These are phyloP conservation scores for Chaetogeoica ovagalla DNA, from an alignment of 2,888 invertebrate genomes.

Conservation along the genomic window DNA sequence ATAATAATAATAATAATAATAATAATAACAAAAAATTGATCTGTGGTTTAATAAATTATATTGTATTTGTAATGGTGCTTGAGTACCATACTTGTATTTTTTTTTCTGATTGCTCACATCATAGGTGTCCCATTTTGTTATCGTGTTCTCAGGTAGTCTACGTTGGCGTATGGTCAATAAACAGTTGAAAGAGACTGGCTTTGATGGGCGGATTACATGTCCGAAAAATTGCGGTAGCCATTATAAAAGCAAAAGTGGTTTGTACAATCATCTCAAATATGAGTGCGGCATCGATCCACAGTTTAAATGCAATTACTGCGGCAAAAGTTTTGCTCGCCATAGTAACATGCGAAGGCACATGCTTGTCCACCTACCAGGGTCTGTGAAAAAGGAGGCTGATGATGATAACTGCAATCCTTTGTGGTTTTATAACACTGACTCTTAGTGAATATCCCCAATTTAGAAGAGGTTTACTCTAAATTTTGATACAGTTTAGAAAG, in stretches of 20 bases:
- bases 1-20: too few relatives aligned
- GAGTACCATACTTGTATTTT: conserved; percentile 19
- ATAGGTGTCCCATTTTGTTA: conserved; percentile 39
- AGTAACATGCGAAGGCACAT: conserved; percentile 60
- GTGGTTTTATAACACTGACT: conserved; percentile 36
- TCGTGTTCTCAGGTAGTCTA: conserved; percentile 49
- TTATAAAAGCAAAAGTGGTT: conserved; percentile 59
- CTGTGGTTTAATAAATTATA: conserved; percentile 26
- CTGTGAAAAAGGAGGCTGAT: conserved; percentile 34
- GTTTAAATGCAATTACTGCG: conserved; percentile 60
- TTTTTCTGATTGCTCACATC: conserved; percentile 38
- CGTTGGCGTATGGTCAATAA: conserved; percentile 45
- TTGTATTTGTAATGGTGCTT: conserved; percentile 29
- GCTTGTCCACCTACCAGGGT: conserved; percentile 54
- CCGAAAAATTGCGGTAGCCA: conserved; percentile 54
- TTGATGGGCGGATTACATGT: conserved; percentile 47
- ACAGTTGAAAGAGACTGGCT: conserved; percentile 36
- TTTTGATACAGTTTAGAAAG: not conserved
- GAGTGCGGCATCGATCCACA: conserved; percentile 61
- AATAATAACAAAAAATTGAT: conserved; percentile 34
- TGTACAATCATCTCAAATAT: conserved; percentile 60
- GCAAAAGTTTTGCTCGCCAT: conserved; percentile 59
- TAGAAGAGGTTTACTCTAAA: not conserved
- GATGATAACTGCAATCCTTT: conserved; percentile 32
- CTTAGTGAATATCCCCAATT: conserved; percentile 5